These are phyloP conservation scores for Chelon labrosus DNA, from an alignment of 2,797 vertebrate genomes.

Conservation along the genomic window DNA sequence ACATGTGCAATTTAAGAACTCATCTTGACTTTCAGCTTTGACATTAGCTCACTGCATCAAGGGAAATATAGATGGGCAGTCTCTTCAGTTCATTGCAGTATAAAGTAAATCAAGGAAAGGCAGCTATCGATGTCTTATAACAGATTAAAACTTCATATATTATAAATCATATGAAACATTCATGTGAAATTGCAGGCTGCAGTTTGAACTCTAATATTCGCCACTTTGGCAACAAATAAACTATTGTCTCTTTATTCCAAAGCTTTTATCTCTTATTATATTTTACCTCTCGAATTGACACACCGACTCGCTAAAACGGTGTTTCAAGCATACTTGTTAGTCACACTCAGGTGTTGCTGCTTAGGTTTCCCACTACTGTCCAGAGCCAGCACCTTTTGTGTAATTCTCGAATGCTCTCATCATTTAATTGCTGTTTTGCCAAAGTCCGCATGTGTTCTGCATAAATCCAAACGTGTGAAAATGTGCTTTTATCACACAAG, in stretches of 20 bases:
- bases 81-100: neutral
- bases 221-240: neutral
- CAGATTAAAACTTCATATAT: neutral
- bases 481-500: neutral
- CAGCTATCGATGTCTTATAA: slow-evolving; percentile 8
- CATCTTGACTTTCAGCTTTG: neutral
- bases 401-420: slow-evolving; percentile 1
- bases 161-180: neutral
- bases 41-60: slow-evolving; percentile 1
- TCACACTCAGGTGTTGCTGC: slow-evolving; percentile 37
- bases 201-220: slow-evolving; percentile 6
- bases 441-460: slow-evolving; percentile 1
- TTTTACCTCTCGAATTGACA: slow-evolving; percentile 15
- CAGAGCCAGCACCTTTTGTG: neutral
- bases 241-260: slow-evolving; percentile 5
- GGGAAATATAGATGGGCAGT: neutral
- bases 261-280: slow-evolving; percentile 17
- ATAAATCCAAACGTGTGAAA: neutral
- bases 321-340: slow-evolving; percentile 20
- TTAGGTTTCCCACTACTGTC: slow-evolving; percentile 7
- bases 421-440: slow-evolving; percentile 14
- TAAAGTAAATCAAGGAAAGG: slow-evolving; percentile 2
- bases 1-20: neutral
- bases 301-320: no score
- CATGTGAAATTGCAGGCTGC: slow-evolving; percentile 1